Percentiles rank a stretch among this genome's conserved stretches.
These are phyloP conservation scores for Antidorcas marsupialis DNA, from an alignment of 2,113 vertebrate genomes.

Conservation along the genomic window DNA sequence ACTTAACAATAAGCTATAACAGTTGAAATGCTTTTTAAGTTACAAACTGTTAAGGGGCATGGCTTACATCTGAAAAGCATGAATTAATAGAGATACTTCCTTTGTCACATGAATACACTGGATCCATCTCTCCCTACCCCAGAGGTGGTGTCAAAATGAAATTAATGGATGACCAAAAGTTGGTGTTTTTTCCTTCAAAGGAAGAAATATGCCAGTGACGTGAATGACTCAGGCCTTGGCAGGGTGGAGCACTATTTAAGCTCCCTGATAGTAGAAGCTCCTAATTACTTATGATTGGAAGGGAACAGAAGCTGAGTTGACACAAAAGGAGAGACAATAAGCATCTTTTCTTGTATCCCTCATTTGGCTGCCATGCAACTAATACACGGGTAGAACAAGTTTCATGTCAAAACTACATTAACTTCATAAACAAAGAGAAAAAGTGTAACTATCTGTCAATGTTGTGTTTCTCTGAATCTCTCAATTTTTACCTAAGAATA, in stretches of 20 bases:
- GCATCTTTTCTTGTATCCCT: background rate
- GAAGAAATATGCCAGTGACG: background rate
- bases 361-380: background rate
- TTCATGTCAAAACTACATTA: background rate
- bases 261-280: background rate
- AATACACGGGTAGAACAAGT: background rate
- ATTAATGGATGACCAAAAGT: background rate
- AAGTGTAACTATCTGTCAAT: background rate
- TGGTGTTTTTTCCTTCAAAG: background rate
- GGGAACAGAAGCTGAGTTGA: background rate
- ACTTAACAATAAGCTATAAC: background rate
- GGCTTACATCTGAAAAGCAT: background rate
- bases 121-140: background rate
- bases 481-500: background rate
- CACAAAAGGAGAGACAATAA: background rate
- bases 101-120: background rate
- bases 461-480: background rate
- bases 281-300: background rate
- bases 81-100: background rate
- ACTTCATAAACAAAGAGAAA: background rate
- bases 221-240: background rate
- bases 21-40: background rate
- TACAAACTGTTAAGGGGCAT: background rate
- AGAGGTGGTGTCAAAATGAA: background rate
- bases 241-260: background rate